Percentiles rank a stretch among this genome's conserved stretches.
Conservation (phyloP, 2,797 vertebrate genomes). For the Labeo calbasu region DNA sequence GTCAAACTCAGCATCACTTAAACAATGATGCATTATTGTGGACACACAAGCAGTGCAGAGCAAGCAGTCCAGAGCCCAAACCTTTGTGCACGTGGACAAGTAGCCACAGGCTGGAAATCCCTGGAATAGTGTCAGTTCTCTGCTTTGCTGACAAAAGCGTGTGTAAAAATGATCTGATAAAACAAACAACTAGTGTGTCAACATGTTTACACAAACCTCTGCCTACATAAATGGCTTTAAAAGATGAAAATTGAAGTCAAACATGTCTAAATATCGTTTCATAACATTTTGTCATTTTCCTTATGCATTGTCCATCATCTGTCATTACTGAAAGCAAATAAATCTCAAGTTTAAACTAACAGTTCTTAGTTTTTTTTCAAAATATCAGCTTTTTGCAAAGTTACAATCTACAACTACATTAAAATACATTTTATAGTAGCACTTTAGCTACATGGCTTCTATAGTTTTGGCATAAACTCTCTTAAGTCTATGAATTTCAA, state of each 20-base stretch:
- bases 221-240: not conserved
- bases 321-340: not conserved
- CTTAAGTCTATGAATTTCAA: not conserved
- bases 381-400: not conserved
- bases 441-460: not conserved
- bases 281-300: not conserved
- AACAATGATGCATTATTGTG: conserved; percentile 74
- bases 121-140: conserved; percentile 64
- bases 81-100: conserved; percentile 69
- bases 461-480: not conserved
- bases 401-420: not conserved
- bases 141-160: conserved; percentile 48
- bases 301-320: not conserved
- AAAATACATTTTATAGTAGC: not conserved
- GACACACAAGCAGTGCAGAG: conserved; percentile 73
- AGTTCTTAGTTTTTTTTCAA: too few relatives aligned
- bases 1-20: conserved; percentile 69
- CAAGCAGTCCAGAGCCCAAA: conserved; percentile 68
- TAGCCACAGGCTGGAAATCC: conserved; percentile 69
- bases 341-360: not conserved
- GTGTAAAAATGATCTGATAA: not conserved
- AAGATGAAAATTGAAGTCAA: not conserved
- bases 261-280: not conserved
- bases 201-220: not conserved
- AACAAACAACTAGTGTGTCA: not conserved